Evolutionary conservation across 2,113 vertebrate species (phyloP), one percentile per base, ranked within the genome.

Genomic region (Eurypyga helias): DNA sequence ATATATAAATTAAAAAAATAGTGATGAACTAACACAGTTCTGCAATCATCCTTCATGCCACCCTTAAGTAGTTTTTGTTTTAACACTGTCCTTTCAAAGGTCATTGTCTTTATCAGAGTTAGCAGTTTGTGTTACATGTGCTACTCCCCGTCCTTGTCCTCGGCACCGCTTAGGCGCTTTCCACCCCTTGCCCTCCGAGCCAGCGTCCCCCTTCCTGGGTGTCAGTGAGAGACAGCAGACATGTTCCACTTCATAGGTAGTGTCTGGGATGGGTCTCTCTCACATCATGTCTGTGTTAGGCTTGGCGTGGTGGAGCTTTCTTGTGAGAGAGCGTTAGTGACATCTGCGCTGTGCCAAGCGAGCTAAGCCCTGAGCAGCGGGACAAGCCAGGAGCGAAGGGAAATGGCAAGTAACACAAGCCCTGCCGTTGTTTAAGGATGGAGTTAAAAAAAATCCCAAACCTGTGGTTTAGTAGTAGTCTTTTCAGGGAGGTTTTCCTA

Each of bases 111-210:
- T 76, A 86, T 85, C 43, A 90, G 70, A 60, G 38, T 92, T 80
- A 95, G 64, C 48, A 28, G 26, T 66, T 90, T 61, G 34, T 95
- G 79, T 95, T 95, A 38, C 16, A 6, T 73, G 89, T 92, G 41
- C 34, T 91, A 3, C 24, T 75, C 19, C 54, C 28, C 19, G 26
- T 88, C 25, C 58, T 79, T 83, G 71, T 90, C 62, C 75, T 86
- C 4, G 6, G 28, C 7, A 3, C 91, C 61, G 33, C 79, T 92
- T 67, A 72, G 34, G 43, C 1, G 4, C 36, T 87, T 90, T 51
- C 26, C 25, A 58, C 76, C 62, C 58, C 18, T 84, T 93, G 49
- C 58, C 57, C 23, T 70, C 48, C 1, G 3, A 88, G 54, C 46
- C 4, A 2, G 20, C 0, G 0, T 76, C 10, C 43, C 36, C 6